A percentile compares a stretch with the other conserved stretches of the same genome.
Conservation (phyloP, 2,113 vertebrate species). For the Sclerurus mexicanus region DNA sequence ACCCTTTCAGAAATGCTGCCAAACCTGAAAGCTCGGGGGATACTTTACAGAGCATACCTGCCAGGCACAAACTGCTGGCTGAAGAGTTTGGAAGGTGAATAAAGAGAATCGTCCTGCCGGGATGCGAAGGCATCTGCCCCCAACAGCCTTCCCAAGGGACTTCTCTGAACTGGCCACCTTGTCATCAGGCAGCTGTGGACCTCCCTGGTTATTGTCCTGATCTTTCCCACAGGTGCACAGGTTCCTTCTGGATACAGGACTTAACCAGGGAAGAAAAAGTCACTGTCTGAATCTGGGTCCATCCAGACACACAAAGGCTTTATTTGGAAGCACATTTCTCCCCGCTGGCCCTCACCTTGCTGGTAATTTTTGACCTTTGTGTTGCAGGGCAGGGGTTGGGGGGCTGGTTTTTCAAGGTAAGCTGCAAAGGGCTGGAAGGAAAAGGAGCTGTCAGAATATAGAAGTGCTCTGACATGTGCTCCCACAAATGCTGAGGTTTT, state of each 20-base stretch:
- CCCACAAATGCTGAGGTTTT: background rate
- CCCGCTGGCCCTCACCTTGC: rapidly evolving
- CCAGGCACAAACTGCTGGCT: background rate
- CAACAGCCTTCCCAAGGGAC: background rate
- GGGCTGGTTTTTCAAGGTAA: background rate
- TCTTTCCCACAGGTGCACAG: background rate
- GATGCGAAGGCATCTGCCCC: background rate
- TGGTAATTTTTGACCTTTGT: background rate
- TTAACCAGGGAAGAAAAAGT: background rate
- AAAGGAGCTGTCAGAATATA: background rate
- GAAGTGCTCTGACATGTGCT: background rate
- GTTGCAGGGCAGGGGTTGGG: background rate
- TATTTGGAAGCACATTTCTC: background rate
- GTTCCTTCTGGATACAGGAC: background rate
- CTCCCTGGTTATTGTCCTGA: background rate
- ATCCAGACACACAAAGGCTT: background rate
- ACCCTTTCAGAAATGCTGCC: constrained; percentile 19
- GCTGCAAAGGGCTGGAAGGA: background rate
- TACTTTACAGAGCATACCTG: background rate
- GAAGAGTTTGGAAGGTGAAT: background rate
- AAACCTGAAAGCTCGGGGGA: constrained; percentile 16
- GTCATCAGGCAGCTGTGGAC: background rate
- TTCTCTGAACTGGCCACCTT: background rate
- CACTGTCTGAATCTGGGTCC: background rate
- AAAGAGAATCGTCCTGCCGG: background rate